Evolutionary conservation across 23 tunicate species (phyloP).

Genomic region (Phallusia fumigata): DNA sequence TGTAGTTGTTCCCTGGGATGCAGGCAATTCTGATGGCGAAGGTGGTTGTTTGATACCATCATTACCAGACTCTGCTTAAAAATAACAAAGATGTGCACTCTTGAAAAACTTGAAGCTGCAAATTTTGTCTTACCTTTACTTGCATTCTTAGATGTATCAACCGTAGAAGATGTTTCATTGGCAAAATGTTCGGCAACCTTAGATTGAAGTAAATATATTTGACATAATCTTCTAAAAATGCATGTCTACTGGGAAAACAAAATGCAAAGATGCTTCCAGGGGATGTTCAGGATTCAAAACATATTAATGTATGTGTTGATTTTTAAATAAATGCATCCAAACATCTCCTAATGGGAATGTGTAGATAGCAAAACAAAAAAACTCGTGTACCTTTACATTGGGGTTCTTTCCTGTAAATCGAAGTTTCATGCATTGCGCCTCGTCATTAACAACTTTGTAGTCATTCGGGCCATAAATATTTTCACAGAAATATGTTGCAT

Average conservation of each 20-base stretch:
- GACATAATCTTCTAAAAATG: neutral
- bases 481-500: conserved; percentile 74
- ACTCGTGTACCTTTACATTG: conserved; percentile 31
- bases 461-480: conserved; percentile 61
- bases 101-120: no score
- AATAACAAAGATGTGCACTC: no score
- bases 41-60: no score
- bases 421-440: conserved; percentile 43
- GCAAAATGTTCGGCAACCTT: conserved; percentile 36
- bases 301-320: no score
- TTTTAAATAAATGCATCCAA: no score
- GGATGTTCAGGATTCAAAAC: no score
- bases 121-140: no score
- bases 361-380: no score
- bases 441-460: conserved; percentile 38
- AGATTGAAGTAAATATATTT: neutral
- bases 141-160: neutral
- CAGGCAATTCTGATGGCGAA: no score
- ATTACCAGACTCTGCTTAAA: no score
- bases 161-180: neutral
- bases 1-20: neutral
- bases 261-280: no score
- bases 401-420: conserved; percentile 50
- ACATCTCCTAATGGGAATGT: no score
- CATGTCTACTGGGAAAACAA: neutral